Evolutionary conservation across 2,888 invertebrate genomes (phyloP).

Genomic region (Marasmarcha lunaedactyla): DNA sequence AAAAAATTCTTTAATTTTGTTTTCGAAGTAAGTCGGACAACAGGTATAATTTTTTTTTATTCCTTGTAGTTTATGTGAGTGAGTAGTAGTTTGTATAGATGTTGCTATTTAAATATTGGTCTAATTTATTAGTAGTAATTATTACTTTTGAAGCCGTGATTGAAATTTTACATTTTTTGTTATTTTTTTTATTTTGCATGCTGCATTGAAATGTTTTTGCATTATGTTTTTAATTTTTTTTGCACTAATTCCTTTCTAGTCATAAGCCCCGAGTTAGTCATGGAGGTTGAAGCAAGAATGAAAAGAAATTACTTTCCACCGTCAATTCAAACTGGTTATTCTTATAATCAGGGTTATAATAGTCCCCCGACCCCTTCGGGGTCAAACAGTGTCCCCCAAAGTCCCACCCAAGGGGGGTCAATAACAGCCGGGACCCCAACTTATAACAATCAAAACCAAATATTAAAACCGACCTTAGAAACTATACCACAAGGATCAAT

Average conservation of each 20-base stretch:
- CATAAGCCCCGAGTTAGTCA: conserved; percentile 88
- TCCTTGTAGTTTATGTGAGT: too few species aligned
- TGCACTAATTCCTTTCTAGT: conserved; percentile 65
- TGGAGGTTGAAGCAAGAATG: conserved; percentile 92
- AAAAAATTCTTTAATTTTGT: too few species aligned
- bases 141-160: too few species aligned
- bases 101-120: too few species aligned
- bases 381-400: conserved; percentile 28
- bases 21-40: too few species aligned
- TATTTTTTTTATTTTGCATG: conserved; percentile 15
- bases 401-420: conserved; percentile 33
- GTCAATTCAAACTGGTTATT: conserved; percentile 66
- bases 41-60: too few species aligned
- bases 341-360: conserved; percentile 44
- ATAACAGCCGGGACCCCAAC: conserved; percentile 25
- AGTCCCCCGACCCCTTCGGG: conserved; percentile 29
- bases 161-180: conserved; percentile 10
- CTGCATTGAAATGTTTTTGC: neutral
- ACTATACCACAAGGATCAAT: conserved; percentile 52
- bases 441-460: conserved; percentile 24
- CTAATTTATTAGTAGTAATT: too few species aligned
- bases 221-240: conserved; percentile 20
- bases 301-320: conserved; percentile 83
- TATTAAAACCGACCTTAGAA: conserved; percentile 41
- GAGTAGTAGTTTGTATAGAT: neutral